Percentiles rank a stretch among this genome's conserved stretches.
Conservation (phyloP, 2,113 vertebrate genomes). For the Mixornis gularis region DNA sequence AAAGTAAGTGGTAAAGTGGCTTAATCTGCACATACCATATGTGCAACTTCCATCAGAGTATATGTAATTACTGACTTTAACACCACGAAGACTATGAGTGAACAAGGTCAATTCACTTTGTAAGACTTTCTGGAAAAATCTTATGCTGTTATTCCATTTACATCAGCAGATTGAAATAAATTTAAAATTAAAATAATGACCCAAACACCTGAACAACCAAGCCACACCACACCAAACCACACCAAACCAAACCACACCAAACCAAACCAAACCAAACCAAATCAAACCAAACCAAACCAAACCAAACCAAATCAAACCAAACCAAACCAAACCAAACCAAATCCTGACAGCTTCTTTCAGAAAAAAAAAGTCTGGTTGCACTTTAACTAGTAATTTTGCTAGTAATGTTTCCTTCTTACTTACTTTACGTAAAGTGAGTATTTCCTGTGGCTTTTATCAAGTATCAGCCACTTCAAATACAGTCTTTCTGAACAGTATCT, state of each 20-base stretch:
- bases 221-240: background rate
- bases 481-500: background rate
- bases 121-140: background rate
- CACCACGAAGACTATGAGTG: background rate
- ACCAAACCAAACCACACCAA: background rate
- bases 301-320: too few relatives aligned
- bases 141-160: background rate
- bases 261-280: too few relatives aligned
- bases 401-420: background rate
- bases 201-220: background rate
- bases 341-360: background rate
- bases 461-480: background rate
- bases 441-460: background rate
- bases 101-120: background rate
- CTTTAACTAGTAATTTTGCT: background rate
- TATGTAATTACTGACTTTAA: background rate
- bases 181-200: background rate
- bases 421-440: background rate
- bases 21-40: background rate
- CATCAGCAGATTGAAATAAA: background rate
- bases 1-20: background rate
- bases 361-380: background rate
- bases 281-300: too few relatives aligned
- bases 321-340: background rate
- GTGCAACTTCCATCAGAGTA: background rate